Base-by-base conservation (phyloP, 2,888 invertebrate genomes). In the Caenorhabditis sp. region DNA sequence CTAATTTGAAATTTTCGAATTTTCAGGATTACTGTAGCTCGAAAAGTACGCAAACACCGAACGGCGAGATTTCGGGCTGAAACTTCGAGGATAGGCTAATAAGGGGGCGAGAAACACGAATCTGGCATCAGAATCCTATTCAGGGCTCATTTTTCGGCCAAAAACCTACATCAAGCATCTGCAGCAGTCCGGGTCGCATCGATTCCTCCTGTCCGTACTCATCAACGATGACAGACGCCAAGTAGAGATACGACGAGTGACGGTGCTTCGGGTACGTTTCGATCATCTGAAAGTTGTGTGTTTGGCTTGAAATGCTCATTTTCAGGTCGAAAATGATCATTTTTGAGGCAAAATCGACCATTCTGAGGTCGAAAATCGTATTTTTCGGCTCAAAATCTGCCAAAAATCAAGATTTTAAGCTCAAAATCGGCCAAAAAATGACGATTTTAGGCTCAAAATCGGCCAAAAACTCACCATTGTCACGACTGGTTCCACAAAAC, bases 171-270 rank as follows among this genome's bases (percentile, higher is more conserved):
- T 96, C 95, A 87, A 97, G 93, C 95, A 98, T 96, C 89, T 95
- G 95, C 58, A 97, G 93, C 31, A 99, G 94, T 79, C 96, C 96
- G 73, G 95, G 94, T 63, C 96, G 94, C 91, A 96, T 96, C 1
- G 94, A 94, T 0, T 94, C 92, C 88, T 95, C 94, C 4, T 94
- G 93, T 10, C 95, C 96, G 92, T 96, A 96, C 92, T 96, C 96
- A 92, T 97, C 97, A 12, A 97, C 96, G 80, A 97, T 93, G 89
- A 97, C 88, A 28, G 93, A 93, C 68, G 93, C 93, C 82, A 97
- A 94, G 92, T 97, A 97, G 1, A 99, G 94, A 90, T 96, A 96
- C 93, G 96, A 97, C 87, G 96, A 96, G 93, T 96, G 96, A 19
- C 88, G 91, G 92, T 96, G 95, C 19, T 93, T 90, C 69, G 94